Conservation (phyloP, 2,113 vertebrate genomes). For the Promerops cafer region DNA sequence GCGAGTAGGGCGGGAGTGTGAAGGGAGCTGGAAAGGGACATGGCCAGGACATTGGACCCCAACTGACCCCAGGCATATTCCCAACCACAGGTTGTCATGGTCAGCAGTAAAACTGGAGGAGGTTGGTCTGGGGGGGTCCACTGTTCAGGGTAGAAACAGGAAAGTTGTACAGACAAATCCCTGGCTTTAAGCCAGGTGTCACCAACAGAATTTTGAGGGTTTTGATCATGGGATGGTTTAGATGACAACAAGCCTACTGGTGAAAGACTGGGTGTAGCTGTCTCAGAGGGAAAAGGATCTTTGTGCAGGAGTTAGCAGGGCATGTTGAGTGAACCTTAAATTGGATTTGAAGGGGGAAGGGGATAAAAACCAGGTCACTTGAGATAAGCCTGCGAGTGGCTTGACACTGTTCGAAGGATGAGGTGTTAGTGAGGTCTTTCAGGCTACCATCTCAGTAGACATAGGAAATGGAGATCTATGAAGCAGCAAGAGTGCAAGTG, state of each 20-base stretch:
- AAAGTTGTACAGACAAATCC: neutral
- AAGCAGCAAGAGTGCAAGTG: neutral
- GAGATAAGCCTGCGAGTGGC: neutral
- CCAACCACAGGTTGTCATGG: neutral
- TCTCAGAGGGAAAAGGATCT: neutral
- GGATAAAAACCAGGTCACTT: neutral
- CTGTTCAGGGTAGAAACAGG: neutral
- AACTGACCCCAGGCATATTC: neutral
- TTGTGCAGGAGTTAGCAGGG: neutral
- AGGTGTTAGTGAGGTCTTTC: neutral
- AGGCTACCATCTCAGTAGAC: neutral
- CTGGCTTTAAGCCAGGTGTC: neutral
- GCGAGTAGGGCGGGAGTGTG: rapidly evolving
- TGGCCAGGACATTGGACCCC: neutral
- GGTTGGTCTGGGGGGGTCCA: neutral
- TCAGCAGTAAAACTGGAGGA: neutral
- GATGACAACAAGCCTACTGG: neutral
- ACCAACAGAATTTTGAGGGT: neutral
- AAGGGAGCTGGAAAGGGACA: neutral
- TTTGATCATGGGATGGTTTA: neutral
- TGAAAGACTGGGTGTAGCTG: neutral
- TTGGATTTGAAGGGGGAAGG: neutral
- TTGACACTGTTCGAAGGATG: neutral
- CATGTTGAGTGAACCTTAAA: neutral
- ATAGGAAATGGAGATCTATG: neutral